Evolutionary conservation across 2,888 invertebrate species (phyloP).

Genomic region (Amblyteles armatorius): DNA sequence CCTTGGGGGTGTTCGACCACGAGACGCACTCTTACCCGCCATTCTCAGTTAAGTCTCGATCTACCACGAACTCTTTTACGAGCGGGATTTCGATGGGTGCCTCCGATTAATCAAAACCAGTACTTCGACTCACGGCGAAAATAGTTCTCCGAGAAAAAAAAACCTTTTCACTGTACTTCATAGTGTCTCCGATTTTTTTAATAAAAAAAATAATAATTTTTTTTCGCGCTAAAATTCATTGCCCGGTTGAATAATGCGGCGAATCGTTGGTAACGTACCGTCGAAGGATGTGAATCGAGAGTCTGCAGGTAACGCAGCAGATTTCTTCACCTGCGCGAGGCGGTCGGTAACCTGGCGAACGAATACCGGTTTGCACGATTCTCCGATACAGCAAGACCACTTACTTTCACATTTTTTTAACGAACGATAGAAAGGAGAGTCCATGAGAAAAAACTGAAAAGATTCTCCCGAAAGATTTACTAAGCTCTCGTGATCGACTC

Average conservation of each 20-base stretch:
- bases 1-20: slow-evolving; percentile 64
- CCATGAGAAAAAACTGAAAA: slow-evolving; percentile 16
- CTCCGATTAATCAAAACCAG: slow-evolving; percentile 52
- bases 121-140: background rate
- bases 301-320: slow-evolving; percentile 52
- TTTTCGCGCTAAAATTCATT: background rate
- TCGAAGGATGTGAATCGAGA: slow-evolving; percentile 62
- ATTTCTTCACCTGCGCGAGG: slow-evolving; percentile 61
- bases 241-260: background rate
- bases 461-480: slow-evolving; percentile 15
- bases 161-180: background rate
- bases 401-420: slow-evolving; percentile 28
- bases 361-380: slow-evolving; percentile 29
- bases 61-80: slow-evolving; percentile 54
- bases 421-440: background rate
- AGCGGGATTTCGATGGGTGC: slow-evolving; percentile 37
- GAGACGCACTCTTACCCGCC: slow-evolving; percentile 18
- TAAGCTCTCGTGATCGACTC: slow-evolving; percentile 26
- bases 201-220: slow-evolving; percentile 2
- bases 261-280: slow-evolving; percentile 69
- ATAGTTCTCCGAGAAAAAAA: background rate
- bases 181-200: background rate
- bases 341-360: slow-evolving; percentile 67
- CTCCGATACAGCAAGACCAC: slow-evolving; percentile 18
- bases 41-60: slow-evolving; percentile 40